Conservation (phyloP, 1,140 invertebrate species). For the Radopholus similis region DNA sequence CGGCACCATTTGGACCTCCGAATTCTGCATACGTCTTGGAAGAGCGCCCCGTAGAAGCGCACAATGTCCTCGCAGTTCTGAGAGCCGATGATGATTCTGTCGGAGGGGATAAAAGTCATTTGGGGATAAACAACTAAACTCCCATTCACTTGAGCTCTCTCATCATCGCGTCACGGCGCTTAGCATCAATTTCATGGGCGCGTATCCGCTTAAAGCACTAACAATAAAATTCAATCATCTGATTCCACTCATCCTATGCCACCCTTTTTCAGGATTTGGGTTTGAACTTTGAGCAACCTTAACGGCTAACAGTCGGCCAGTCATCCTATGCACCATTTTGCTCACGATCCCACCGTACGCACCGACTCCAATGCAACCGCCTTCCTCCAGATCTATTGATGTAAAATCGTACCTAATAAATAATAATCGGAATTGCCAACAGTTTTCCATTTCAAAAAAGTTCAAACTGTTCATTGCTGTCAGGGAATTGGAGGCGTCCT, state of each 20-base stretch:
- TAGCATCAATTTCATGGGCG: slow-evolving; percentile 85
- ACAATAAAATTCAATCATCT: slow-evolving; percentile 14
- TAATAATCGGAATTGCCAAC: not conserved
- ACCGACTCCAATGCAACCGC: slow-evolving; percentile 20
- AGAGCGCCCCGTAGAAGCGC: slow-evolving; percentile 92
- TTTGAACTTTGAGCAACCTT: not conserved
- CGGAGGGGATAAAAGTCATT: slow-evolving; percentile 62
- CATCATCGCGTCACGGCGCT: slow-evolving; percentile 81
- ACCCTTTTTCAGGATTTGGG: not conserved
- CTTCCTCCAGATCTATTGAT: slow-evolving; percentile 27
- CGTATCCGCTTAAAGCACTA: slow-evolving; percentile 71
- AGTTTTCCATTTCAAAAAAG: not conserved
- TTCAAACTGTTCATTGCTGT: not conserved
- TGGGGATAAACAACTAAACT: not conserved
- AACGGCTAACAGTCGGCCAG: not conserved
- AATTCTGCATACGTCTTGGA: slow-evolving; percentile 72
- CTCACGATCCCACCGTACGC: slow-evolving; percentile 15
- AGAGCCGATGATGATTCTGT: slow-evolving; percentile 92
- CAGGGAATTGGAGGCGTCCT: not conserved
- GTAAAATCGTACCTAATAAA: slow-evolving; percentile 19
- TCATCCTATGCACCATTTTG: slow-evolving; percentile 13
- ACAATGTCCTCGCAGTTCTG: slow-evolving; percentile 90
- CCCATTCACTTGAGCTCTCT: not conserved
- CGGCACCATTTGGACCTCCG: not conserved
- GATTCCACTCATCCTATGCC: not conserved